Evolutionary conservation across 2,888 invertebrate genomes (phyloP), one percentile per base, ranked within the genome.

Genomic region (Ectemnius continuus): DNA sequence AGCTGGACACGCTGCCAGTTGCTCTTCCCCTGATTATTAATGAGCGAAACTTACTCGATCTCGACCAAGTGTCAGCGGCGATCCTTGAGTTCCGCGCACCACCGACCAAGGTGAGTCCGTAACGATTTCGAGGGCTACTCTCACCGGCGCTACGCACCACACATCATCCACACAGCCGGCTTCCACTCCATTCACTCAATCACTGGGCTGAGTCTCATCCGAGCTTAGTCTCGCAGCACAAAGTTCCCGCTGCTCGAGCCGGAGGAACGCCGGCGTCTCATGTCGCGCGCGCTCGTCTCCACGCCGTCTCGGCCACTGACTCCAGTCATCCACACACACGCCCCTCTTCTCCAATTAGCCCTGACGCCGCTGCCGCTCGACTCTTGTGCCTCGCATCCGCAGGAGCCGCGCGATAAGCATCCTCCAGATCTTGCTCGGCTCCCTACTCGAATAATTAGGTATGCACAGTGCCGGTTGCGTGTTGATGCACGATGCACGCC

Each of bases 121-220:
- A 76, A 76, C 76, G 76, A 76, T 76, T 72, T 76, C 76, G 76
- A 73, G 78, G 77, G 63, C 62, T 46, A 45, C 61, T 67, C 58
- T 65, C 72, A 46, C 14, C 4, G 16, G 73, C 60, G 64, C 66
- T 73, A 78, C 78, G 70, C 80, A 80, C 83, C 74, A 73, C 76
- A 81, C 82, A 79, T 56, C 18, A 79, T 56, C 18, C n/a, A 69
- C 83, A 82, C 73, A 67, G 23, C 36, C 66, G 46, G 64, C 46
- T 16, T 45, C 59, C 80, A 79, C 73, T 78, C 62, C 11, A 61
- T 57, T 26, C 82, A 80, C 80, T 70, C 62, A 46, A 52, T 61
- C 80, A 80, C 70, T 57, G 28, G 8, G 23, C 6, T 52, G 18
- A 63, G 59, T 78, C 45, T 52, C 52, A 14, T 70, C n/a, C 66